phyloP scores from a whole-genome alignment of 2,888 invertebrate genomes.

The Morinoia aosen region DNA sequence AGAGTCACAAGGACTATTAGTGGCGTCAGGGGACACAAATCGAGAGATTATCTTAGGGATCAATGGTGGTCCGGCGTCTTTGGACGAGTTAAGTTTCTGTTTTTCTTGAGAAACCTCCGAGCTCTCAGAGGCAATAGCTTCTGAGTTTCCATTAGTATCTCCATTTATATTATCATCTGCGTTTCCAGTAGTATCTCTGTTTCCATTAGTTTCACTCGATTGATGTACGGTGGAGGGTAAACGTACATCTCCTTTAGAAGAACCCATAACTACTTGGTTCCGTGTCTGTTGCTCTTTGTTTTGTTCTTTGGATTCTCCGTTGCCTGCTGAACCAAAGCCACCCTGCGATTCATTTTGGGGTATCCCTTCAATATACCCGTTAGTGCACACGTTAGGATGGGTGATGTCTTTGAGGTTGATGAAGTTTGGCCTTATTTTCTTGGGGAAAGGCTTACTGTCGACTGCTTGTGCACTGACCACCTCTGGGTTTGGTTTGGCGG shows the following conservation, averaged over 20 bases:
- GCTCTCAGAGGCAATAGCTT: not conserved
- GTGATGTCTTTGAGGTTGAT: conserved; percentile 3
- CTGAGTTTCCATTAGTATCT: not conserved
- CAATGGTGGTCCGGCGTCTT: not conserved
- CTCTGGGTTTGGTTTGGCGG: not conserved
- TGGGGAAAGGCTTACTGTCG: not conserved
- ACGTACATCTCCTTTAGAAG: not conserved
- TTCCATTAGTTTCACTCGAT: not conserved
- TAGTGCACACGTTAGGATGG: not conserved
- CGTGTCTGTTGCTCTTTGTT: not conserved
- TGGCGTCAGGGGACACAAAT: conserved; percentile 55
- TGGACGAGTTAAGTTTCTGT: not conserved
- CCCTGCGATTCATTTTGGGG: not conserved
- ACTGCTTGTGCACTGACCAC: not conserved
- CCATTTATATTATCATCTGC: too few relatives aligned
- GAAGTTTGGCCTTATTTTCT: conserved; percentile 34
- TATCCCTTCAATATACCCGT: not conserved
- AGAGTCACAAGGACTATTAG: conserved; percentile 55
- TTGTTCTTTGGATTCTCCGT: not conserved
- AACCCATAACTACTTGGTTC: not conserved
- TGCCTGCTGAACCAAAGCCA: not conserved
- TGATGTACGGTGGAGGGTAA: not conserved
- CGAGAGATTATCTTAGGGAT: conserved; percentile 16
- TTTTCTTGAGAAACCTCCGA: not conserved
- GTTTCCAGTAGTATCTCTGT: not conserved